phyloP scores from a whole-genome alignment of 2,797 vertebrate species.

The Carduelis carduelis region DNA sequence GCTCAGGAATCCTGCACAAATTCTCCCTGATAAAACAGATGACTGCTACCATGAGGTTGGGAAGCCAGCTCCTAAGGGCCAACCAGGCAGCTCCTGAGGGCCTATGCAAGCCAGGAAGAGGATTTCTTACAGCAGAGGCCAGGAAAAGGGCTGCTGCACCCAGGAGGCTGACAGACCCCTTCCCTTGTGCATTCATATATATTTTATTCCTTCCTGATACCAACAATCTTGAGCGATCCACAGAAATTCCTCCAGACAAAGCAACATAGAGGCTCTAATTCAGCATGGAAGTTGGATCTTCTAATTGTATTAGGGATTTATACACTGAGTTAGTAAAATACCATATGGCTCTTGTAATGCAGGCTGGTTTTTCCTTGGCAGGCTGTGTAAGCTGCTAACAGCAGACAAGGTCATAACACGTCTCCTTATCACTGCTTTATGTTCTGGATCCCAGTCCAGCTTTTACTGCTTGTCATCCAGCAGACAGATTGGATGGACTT shows the following conservation, averaged over 20 bases:
- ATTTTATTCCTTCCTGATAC: neutral
- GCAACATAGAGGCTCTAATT: neutral
- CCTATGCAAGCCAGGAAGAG: neutral
- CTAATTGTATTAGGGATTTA: conserved; percentile 64
- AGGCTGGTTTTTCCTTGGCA: conserved; percentile 21
- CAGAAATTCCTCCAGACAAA: conserved; percentile 23
- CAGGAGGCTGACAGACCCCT: neutral
- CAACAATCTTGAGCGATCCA: neutral
- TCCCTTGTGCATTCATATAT: neutral
- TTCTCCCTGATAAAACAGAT: neutral
- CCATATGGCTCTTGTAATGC: conserved; percentile 37
- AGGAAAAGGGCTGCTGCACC: neutral
- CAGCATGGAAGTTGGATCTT: conserved; percentile 26
- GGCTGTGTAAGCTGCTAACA: conserved; percentile 50
- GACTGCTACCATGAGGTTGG: neutral
- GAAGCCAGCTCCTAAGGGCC: neutral
- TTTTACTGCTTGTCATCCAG: neutral
- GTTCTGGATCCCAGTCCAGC: neutral
- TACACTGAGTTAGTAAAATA: conserved; percentile 2
- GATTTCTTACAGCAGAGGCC: neutral
- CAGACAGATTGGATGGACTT: neutral
- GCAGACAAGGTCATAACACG: conserved; percentile 46
- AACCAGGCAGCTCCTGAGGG: neutral
- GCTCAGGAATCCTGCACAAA: neutral
- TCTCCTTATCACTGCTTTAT: conserved; percentile 22